Evolutionary conservation across 2,888 invertebrate species (phyloP), one percentile per base, ranked within the genome.

Genomic region (Dascillus cervinus): DNA sequence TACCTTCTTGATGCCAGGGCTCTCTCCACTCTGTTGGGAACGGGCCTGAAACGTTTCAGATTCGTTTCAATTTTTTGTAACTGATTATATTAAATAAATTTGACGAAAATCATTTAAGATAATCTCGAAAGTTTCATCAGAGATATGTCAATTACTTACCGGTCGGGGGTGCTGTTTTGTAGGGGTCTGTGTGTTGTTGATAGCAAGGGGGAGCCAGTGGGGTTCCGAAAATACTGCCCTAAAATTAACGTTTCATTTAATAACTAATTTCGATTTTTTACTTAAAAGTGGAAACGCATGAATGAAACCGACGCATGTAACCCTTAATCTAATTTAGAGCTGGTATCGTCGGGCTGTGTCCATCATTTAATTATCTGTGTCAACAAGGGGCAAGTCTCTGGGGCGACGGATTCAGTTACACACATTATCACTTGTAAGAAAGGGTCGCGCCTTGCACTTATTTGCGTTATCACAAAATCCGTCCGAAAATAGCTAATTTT

Each of bases 1-100:
- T 62, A 62, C 64, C 64, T 58, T 64, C 64, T 62, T 64, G 64
- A 58, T 63, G 63, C 64, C 64, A 64, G 55, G 62, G 51, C 49
- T 64, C 64, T 55, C 63, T 56, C 63, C 64, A 64, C 47, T 64
- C 64, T 51, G 51, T 50, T 38, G 64, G 61, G 61, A 63, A 61
- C 49, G 55, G 47, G 36, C 58, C 60, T 62, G 55, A 44, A 59
- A 60, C 45, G 52, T 34, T 41, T 8, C 33, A 39, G 39, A 33
- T 36, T 36, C 25, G 19, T 29, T 29, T 29, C 22, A 22, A 24
- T 22, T 11, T 33, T 22, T 24, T 28, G 22, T 25, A 37, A 24
- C 22, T 13, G 11, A 9, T 14, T 11, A n/a, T n/a, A n/a, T n/a
- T n/a, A n/a, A n/a, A n/a, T n/a, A n/a, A n/a, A n/a, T n/a, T n/a